Evolutionary conservation across 2,888 invertebrate genomes (phyloP), one percentile per base, ranked within the genome.

Genomic region (Chrysolina americana): DNA sequence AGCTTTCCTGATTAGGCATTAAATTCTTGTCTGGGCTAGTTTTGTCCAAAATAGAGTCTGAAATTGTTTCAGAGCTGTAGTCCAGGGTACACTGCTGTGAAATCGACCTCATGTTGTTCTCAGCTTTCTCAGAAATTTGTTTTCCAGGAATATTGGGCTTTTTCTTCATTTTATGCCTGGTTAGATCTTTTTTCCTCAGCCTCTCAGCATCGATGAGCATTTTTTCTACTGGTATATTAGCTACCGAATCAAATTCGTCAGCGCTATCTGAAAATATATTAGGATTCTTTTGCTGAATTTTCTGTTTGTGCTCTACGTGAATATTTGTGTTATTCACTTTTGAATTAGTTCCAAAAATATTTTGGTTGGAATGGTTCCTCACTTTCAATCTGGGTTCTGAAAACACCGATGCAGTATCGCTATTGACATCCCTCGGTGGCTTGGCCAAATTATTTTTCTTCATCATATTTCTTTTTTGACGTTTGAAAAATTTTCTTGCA

Each of bases 401-500:
- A 74, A 83, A 81, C 23, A 81, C 81, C n/a, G 81, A 83, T 0
- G 90, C 90, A 19, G 89, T 90, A 76, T 92, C 92, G 78, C 92
- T 92, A 36, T 90, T 88, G 15, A 89, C 88, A 73, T 86, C 85
- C 11, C 84, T 80, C 0, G 83, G 83, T 47, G 92, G 89, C 0
- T 93, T 91, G 68, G 93, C 93, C 23, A 95, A 89, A 83, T 94
- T 94, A 82, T 93, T 94, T 73, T 93, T 92, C 83, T 93, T 94
- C 87, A 89, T 89, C 86, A 89, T 89, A 79, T 94, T 89, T 63
- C 94, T 91, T 73, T 94, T 91, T 85, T 96, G 96, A 81, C 95
- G 95, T 82, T 95, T 95, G 88, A 98, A 98, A 86, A 97, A 98
- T 85, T 96, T 96, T 78, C 96, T 92, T 0, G 98, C 98, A 0